phyloP scores from a whole-genome alignment of 2,797 vertebrate species.

The Chanos chanos region DNA sequence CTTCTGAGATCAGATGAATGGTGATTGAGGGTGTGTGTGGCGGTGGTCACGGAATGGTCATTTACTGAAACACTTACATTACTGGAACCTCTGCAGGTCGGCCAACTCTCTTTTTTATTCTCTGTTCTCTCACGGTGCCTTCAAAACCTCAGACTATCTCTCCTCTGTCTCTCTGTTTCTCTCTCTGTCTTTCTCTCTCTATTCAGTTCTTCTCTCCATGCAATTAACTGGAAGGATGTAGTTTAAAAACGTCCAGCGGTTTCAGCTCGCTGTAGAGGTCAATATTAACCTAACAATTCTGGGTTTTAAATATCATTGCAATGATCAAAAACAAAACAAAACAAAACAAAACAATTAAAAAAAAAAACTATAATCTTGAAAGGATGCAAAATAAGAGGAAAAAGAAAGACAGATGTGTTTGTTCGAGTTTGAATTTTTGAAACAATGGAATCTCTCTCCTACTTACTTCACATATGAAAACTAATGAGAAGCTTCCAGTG shows the following conservation, averaged over 20 bases:
- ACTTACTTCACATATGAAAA: conserved; percentile 89
- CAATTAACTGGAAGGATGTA: too few relatives aligned
- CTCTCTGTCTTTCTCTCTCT: background rate
- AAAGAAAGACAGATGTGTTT: conserved; percentile 68
- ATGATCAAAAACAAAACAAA: conserved; percentile 5
- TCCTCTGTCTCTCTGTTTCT: background rate
- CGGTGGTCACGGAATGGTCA: too few relatives aligned
- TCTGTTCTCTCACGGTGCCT: too few relatives aligned
- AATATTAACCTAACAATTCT: background rate
- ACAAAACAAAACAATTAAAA: conserved; percentile 26
- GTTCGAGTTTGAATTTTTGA: conserved; percentile 69
- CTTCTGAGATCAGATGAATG: too few relatives aligned
- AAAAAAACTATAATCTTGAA: conserved; percentile 19
- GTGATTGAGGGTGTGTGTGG: too few relatives aligned
- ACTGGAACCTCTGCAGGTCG: too few relatives aligned
- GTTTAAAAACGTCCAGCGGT: too few relatives aligned
- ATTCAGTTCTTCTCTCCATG: too few relatives aligned
- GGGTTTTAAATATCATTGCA: conserved; percentile 23
- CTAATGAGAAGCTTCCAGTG: conserved; percentile 95
- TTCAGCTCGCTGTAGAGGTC: background rate
- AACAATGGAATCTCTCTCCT: conserved; percentile 74
- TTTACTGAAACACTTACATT: too few relatives aligned
- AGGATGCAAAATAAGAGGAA: conserved; percentile 52
- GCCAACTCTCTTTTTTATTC: too few relatives aligned
- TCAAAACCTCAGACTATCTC: too few relatives aligned